Conservation (phyloP, 2,113 vertebrate genomes). For the Columba janthina region DNA sequence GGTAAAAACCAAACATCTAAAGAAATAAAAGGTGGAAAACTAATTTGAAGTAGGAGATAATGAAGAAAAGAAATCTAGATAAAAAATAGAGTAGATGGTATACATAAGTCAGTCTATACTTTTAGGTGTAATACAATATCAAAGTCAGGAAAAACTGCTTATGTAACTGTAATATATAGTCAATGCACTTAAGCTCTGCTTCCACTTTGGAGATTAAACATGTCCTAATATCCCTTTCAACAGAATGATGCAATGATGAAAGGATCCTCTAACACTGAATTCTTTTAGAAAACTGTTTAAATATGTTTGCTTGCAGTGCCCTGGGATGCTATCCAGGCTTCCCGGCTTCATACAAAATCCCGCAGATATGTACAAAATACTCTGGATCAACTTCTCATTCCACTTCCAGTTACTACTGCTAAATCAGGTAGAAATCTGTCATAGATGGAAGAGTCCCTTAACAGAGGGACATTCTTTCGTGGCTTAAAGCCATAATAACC, state of each 20-base stretch:
- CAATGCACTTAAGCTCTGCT: background rate
- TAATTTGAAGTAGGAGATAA: background rate
- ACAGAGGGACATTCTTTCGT: background rate
- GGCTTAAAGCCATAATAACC: background rate
- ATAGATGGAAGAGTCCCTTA: background rate
- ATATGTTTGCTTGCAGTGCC: background rate
- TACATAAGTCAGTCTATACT: background rate
- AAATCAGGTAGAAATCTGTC: background rate
- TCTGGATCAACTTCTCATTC: background rate
- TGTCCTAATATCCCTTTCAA: background rate
- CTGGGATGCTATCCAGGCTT: background rate
- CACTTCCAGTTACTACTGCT: background rate
- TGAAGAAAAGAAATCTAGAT: background rate
- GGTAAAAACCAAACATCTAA: background rate
- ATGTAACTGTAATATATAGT: background rate
- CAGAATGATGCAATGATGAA: background rate
- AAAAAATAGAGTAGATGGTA: background rate
- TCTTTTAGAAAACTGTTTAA: background rate
- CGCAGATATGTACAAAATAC: background rate
- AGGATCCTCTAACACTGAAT: background rate
- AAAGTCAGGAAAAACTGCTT: background rate
- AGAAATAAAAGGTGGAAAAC: background rate
- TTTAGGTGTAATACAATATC: background rate
- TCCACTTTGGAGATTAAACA: background rate
- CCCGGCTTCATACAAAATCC: background rate